Conservation (phyloP, 2,797 vertebrate genomes). For the Novumbra hubbsi region DNA sequence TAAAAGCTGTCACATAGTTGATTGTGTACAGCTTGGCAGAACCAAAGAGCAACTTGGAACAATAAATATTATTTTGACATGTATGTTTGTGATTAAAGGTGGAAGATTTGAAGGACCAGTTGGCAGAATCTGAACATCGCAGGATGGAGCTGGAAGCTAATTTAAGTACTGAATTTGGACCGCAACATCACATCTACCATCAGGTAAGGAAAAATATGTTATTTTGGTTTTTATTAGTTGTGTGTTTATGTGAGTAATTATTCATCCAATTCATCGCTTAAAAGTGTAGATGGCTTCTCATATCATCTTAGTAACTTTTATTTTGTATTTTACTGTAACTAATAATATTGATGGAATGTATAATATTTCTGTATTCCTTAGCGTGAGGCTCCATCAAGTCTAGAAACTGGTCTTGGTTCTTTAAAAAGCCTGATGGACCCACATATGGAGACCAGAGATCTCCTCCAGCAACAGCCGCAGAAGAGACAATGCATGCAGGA, state of each 20-base stretch:
- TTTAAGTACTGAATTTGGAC: slow-evolving; percentile 25
- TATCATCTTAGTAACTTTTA: too few species aligned
- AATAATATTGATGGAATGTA: too few species aligned
- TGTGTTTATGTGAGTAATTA: too few species aligned
- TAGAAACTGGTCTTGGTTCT: slow-evolving; percentile 21
- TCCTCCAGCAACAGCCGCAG: slow-evolving; percentile 37
- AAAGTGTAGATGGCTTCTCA: background rate
- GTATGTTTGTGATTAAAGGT: slow-evolving; percentile 50
- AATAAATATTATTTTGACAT: background rate
- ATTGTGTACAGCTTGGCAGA: too few species aligned
- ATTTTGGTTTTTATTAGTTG: too few species aligned
- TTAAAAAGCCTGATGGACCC: slow-evolving; percentile 36
- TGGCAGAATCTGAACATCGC: slow-evolving; percentile 54
- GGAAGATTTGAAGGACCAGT: slow-evolving; percentile 61
- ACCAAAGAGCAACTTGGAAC: too few species aligned
- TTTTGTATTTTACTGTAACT: too few species aligned
- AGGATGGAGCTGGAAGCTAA: slow-evolving; percentile 53
- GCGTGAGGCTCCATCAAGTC: slow-evolving; percentile 23
- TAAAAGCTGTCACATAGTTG: too few species aligned
- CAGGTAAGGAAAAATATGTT: slow-evolving; percentile 18
- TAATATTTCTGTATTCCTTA: slow-evolving; percentile 9
- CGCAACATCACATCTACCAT: slow-evolving; percentile 37
- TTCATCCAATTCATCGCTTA: background rate
- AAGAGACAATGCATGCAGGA: slow-evolving; percentile 32
- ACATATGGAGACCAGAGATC: slow-evolving; percentile 34